phyloP scores from a whole-genome alignment of 2,113 vertebrate genomes.

The Nothoprocta perdicaria region DNA sequence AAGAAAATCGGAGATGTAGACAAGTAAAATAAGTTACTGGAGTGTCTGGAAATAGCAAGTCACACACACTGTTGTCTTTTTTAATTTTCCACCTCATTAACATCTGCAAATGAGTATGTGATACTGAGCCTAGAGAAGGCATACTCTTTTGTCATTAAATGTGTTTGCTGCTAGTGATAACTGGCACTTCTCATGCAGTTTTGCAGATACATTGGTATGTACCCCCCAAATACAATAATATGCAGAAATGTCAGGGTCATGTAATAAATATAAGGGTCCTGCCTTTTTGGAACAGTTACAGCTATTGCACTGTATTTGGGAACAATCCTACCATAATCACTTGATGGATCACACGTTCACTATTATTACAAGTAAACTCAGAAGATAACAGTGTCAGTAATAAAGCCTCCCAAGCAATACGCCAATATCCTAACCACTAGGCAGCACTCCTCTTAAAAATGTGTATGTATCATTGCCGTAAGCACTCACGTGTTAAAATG shows the following conservation, averaged over 20 bases:
- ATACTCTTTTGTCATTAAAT: conserved; percentile 45
- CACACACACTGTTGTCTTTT: conserved; percentile 60
- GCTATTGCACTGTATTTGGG: background rate
- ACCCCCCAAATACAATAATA: background rate
- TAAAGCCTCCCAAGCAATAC: background rate
- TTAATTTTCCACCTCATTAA: conserved; percentile 77
- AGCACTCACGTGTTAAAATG: background rate
- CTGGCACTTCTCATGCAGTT: background rate
- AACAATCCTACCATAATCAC: fast-evolving
- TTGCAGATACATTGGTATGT: background rate
- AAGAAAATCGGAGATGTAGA: conserved; percentile 12
- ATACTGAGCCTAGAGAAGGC: conserved; percentile 43
- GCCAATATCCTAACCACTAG: background rate
- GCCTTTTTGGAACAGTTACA: background rate
- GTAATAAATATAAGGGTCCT: background rate
- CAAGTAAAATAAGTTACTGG: conserved; percentile 17
- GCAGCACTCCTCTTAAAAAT: background rate
- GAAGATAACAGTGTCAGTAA: background rate
- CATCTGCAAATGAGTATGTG: conserved; percentile 51
- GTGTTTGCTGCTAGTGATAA: conserved; percentile 12
- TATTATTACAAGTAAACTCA: background rate
- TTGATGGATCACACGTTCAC: background rate
- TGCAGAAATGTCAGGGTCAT: background rate
- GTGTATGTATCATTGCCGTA: background rate
- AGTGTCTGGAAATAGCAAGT: conserved; percentile 40